Evolutionary conservation across 2,797 vertebrate species (phyloP), one percentile per base, ranked within the genome.

Genomic region (Semotilus atromaculatus): DNA sequence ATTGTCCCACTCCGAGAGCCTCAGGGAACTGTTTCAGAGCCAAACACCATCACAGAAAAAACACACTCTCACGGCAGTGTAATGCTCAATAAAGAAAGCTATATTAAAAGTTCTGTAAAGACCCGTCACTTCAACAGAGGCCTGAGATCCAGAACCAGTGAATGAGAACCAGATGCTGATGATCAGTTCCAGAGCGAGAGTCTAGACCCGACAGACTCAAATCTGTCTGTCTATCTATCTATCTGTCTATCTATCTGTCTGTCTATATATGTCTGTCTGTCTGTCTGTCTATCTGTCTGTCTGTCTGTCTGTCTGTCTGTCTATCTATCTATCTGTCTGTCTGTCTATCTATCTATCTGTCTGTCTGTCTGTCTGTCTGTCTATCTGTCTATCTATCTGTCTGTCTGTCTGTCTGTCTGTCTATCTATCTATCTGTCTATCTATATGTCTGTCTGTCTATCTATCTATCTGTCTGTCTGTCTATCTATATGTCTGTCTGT

Each of bases 111-210:
- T 51, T 51, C 78, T 67, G 43, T 67, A 38, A 48, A 55, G 29
- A 53, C 3, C 13, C 26, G 7, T 38, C 29, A 23, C 18, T 43
- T 60, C 53, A 16, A 43, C 55, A 7, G 34, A 43, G 80, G 21
- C 51, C 45, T 53, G 45, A 72, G 16, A 73, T 2, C 43, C 68
- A 81, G 55, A 62, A 29, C 10, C 7, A 4, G 80, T 1, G 26
- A 72, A 82, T 64, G 40, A 82, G 55, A 73, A 82, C 10, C 81
- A 82, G 60, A 43, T 83, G 71, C 72, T 5, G 23, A 29, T 45
- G 58, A 62, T 79, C 38, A 43, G n/a, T 7, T 64, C 76, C 58
- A 79, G 76, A 51, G 29, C 71, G 18, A 71, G 38, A 68, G 70
- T 18, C n/a, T 45, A 73, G 43, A 73, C 40, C 40, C 23, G 7